Evolutionary conservation across 1,140 invertebrate species (phyloP).

Genomic region (Drosophila pseudoananassae): DNA sequence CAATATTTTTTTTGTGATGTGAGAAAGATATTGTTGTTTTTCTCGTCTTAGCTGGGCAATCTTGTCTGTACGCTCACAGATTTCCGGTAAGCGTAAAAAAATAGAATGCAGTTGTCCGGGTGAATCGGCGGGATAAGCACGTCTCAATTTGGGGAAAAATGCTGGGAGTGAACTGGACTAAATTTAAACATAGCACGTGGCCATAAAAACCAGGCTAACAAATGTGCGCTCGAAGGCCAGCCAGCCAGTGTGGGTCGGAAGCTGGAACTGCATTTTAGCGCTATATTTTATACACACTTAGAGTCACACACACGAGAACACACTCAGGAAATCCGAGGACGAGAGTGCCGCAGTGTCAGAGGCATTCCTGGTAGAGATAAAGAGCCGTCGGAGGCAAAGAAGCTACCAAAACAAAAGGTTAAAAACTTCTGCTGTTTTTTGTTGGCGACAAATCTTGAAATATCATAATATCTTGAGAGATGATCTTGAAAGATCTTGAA

Average conservation of each 20-base stretch:
- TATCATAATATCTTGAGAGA: too few species aligned
- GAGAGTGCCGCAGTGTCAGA: slow-evolving; percentile 70
- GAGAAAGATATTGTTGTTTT: too few species aligned
- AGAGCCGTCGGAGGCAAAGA: slow-evolving; percentile 34
- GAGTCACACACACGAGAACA: slow-evolving; percentile 61
- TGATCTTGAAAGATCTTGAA: slow-evolving; percentile 11
- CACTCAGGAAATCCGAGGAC: slow-evolving; percentile 7
- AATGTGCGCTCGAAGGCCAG: slow-evolving; percentile 53
- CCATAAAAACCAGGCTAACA: slow-evolving; percentile 72
- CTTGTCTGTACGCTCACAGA: background rate
- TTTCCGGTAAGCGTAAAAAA: slow-evolving; percentile 22
- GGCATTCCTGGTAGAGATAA: slow-evolving; percentile 75
- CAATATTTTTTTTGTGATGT: too few species aligned
- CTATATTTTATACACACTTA: slow-evolving; percentile 82
- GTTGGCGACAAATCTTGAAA: background rate
- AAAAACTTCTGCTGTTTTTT: slow-evolving; percentile 20
- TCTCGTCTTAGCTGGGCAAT: slow-evolving; percentile 1
- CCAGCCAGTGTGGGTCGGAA: slow-evolving; percentile 30
- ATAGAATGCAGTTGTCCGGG: slow-evolving; percentile 21
- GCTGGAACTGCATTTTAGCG: slow-evolving; percentile 74
- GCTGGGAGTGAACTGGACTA: slow-evolving; percentile 51
- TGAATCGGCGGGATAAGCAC: slow-evolving; percentile 50
- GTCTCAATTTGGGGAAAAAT: slow-evolving; percentile 52
- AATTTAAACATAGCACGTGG: slow-evolving; percentile 77
- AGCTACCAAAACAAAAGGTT: slow-evolving; percentile 72